Conservation (phyloP, 2,888 invertebrate species). For the Orthosia gracilis region DNA sequence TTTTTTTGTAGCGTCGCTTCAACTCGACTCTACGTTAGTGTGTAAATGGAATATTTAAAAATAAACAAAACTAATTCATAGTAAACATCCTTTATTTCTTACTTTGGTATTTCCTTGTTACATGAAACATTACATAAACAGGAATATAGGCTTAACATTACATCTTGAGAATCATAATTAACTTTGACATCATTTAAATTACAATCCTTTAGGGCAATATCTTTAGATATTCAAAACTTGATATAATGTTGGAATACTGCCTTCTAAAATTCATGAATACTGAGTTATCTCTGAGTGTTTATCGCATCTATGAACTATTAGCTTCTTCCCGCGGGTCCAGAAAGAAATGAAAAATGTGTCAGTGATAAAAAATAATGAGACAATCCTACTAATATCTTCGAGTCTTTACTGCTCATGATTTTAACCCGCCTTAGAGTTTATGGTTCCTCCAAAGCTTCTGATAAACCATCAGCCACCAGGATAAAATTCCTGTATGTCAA, state of each 20-base stretch:
- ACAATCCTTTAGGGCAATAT: not conserved
- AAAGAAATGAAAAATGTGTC: no score
- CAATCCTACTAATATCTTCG: no score
- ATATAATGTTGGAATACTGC: not conserved
- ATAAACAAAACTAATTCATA: not conserved
- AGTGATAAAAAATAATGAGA: no score
- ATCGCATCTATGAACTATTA: constrained; percentile 35
- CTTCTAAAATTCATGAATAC: not conserved
- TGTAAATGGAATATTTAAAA: not conserved
- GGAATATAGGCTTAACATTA: constrained; percentile 4
- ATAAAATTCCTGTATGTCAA: no score
- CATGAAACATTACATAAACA: constrained; percentile 15
- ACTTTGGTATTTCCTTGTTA: constrained; percentile 37
- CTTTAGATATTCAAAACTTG: not conserved
- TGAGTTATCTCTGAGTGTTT: constrained; percentile 32
- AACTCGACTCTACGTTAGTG: no score
- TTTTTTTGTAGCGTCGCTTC: no score
- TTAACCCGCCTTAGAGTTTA: no score
- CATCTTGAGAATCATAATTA: not conserved
- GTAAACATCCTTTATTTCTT: constrained; percentile 31
- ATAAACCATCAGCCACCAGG: no score
- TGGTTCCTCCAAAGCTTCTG: no score
- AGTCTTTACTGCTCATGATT: no score
- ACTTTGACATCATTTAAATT: constrained; percentile 4
- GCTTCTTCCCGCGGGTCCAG: no score